A percentile compares a stretch with the other conserved stretches of the same genome.
phyloP scores from a whole-genome alignment of 2,888 invertebrate genomes.

The Caenorhabditis sp. region DNA sequence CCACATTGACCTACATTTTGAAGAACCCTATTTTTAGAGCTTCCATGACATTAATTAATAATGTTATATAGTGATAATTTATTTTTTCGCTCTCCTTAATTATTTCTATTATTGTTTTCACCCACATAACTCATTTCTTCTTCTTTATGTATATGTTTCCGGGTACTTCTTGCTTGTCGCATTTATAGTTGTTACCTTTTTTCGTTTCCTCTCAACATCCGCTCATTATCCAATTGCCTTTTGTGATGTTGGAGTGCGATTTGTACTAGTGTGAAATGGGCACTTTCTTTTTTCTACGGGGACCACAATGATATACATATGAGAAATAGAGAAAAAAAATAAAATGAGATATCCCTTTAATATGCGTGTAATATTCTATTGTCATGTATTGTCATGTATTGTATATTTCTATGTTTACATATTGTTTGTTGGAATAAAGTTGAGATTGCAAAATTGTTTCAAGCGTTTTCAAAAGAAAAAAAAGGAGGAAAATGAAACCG shows the following conservation, averaged over 20 bases:
- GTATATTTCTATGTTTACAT: not conserved
- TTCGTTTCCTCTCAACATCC: constrained; percentile 5
- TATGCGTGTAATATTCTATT: not conserved
- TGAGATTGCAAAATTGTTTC: not conserved
- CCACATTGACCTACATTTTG: not conserved
- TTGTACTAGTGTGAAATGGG: not conserved
- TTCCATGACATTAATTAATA: not conserved
- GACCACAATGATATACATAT: not conserved
- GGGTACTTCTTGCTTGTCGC: constrained; percentile 1
- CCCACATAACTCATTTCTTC: not conserved
- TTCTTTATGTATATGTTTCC: not conserved
- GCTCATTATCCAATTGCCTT: constrained; percentile 8
- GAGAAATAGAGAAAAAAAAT: not conserved
- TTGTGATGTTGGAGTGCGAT: not conserved
- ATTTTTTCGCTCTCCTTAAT: too few relatives aligned
- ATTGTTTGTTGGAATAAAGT: not conserved
- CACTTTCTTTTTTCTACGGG: not conserved
- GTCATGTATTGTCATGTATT: not conserved
- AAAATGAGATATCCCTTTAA: not conserved
- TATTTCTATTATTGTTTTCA: too few relatives aligned
- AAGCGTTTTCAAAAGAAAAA: not conserved
- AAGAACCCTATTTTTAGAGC: not conserved
- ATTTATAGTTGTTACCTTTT: constrained; percentile 1
- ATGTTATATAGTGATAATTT: too few relatives aligned
- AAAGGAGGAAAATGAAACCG: not conserved